Evolutionary conservation across 2,113 vertebrate species (phyloP), one percentile per base, ranked within the genome.

Genomic region (Anarrhichthys ocellatus): DNA sequence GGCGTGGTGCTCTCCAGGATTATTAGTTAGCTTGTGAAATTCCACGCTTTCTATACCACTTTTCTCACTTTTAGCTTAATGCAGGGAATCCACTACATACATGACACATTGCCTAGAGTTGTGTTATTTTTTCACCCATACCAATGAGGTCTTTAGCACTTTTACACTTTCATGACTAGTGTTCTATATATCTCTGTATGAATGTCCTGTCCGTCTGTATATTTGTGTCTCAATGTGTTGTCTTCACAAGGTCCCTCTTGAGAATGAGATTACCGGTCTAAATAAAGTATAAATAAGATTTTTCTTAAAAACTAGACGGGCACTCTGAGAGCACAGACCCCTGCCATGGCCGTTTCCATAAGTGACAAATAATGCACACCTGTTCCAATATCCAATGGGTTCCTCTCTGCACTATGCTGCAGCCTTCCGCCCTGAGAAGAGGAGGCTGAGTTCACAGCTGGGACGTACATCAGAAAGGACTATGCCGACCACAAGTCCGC

Each of bases 11-110:
- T 69, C 14, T 58, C 65, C 8, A 2, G 4, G 38, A 56, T 70
- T 75, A 65, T 80, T 38, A 69, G 54, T 14, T 14, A 18, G 38
- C 46, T 73, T 78, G 68, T 63, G 61, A 82, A 62, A 68, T 29
- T 79, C 66, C 40, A 66, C 22, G 5, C 69, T 44, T 67, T 79
- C 18, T 69, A 65, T 52, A 17, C 5, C 46, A 64, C 66, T 59
- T 59, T 66, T 78, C 58, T 61, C 78, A 46, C 63, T 40, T 63
- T 58, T 18, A 48, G 64, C 50, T 24, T n/a, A 7, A 64, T 46
- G 34, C 52, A 40, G 27, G 11, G 18, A 58, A 52, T 63, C 17
- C 18, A 32, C 54, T 42, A 10, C 10, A 54, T 64, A 0, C 71
- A 58, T 6, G 14, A 36, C 38, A 29, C 54, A 10, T 82, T 44